Evolutionary conservation across 2,113 vertebrate species (phyloP), one percentile per base, ranked within the genome.

Genomic region (Ceyx cyanopectus): DNA sequence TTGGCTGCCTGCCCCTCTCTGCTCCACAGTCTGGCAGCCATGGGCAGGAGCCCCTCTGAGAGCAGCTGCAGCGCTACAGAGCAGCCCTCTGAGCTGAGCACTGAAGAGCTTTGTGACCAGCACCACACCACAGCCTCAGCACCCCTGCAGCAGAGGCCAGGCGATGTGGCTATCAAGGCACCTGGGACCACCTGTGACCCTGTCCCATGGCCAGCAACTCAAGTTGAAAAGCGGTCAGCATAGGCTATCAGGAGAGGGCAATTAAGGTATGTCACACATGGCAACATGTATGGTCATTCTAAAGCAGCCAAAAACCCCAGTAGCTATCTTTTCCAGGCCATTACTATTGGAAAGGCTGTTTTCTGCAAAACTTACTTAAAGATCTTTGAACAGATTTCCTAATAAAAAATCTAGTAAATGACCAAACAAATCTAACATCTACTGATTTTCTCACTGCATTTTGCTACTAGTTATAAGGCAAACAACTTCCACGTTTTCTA

Each of bases 51-150:
- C 16, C 14, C 50, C 65, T 37, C 37, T 37, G 37, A 58, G 22
- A n/a, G 53, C 30, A 14, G 45, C 65, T 54, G 10, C 40, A 4
- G 4, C 22, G 22, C 29, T 0, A 1, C 74, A 20, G 26, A 19
- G 45, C 6, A 29, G 16, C 21, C 17, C 34, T 12, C 40, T 29
- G 0, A 8, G 50, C 7, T 37, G 37, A 57, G 65, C 32, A 6
- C 53, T 4, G 37, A 13, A 9, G 63, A 60, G 40, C 85, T 18
- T 2, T 1, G 58, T 27, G 26, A 1, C 46, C 14, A n/a, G 62
- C 66, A 21, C 19, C 1, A 0, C 9, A 2, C 9, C 50, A 10
- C 17, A 10, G 51, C 7, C 6, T 0, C 22, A 27, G 68, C 73
- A 32, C 19, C 48, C 7, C 30, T 23, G 48, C 7, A 3, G 43